Conservation (phyloP, 2,888 invertebrate species). For the Cistogaster globosa region DNA sequence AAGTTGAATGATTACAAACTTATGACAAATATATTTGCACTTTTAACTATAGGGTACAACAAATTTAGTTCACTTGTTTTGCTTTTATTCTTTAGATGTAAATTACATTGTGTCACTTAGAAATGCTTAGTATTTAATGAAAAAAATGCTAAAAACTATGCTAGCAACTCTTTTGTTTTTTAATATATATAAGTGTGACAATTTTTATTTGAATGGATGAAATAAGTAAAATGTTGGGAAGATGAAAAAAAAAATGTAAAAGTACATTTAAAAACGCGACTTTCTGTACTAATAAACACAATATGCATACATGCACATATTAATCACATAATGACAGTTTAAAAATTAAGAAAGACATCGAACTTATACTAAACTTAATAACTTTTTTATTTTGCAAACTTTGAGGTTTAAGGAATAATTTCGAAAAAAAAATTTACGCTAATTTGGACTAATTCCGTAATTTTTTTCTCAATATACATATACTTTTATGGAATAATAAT, state of each 20-base stretch:
- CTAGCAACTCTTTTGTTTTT: not conserved
- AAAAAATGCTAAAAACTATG: not conserved
- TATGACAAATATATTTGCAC: not conserved
- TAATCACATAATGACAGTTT: too few relatives aligned
- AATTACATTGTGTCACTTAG: slow-evolving; percentile 1
- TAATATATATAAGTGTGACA: not conserved
- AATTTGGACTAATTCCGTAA: too few relatives aligned
- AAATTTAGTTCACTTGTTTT: slow-evolving; percentile 25
- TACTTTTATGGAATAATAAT: too few relatives aligned
- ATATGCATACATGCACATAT: too few relatives aligned
- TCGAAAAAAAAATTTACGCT: too few relatives aligned
- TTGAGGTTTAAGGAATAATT: too few relatives aligned
- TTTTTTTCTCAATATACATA: too few relatives aligned
- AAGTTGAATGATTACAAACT: too few relatives aligned
- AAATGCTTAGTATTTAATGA: not conserved
- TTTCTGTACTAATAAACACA: too few relatives aligned
- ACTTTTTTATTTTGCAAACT: too few relatives aligned
- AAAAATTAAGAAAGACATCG: too few relatives aligned
- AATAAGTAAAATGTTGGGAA: not conserved
- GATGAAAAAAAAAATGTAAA: not conserved
- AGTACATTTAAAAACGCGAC: not conserved
- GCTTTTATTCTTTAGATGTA: not conserved
- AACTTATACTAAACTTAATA: too few relatives aligned
- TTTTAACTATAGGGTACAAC: not conserved
- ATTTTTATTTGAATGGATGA: not conserved